Percentiles rank a stretch among this genome's conserved stretches.
phyloP scores from a whole-genome alignment of 2,888 invertebrate species.

The Alcis repandata region DNA sequence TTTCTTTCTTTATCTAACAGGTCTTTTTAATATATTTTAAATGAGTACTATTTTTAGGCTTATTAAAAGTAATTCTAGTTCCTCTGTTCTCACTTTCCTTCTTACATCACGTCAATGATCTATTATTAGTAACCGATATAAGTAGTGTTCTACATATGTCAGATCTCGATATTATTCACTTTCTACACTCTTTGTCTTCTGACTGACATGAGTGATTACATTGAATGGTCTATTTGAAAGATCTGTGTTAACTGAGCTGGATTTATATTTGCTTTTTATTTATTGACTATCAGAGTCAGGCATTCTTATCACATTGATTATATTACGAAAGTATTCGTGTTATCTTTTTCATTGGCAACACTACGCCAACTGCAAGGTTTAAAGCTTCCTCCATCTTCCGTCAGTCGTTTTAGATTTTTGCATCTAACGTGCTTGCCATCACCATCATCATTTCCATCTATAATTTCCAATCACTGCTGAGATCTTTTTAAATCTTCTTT shows the following conservation, averaged over 20 bases:
- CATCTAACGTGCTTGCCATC: too few species aligned
- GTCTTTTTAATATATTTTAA: not conserved
- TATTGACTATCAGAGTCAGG: not conserved
- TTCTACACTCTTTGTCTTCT: constrained; percentile 22
- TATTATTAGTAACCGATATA: constrained; percentile 10
- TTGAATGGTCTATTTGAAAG: not conserved
- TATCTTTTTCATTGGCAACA: too few species aligned
- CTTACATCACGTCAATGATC: constrained; percentile 20
- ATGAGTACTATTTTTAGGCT: not conserved
- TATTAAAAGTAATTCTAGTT: not conserved
- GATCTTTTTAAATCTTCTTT: too few species aligned
- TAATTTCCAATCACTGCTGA: too few species aligned
- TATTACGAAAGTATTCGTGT: too few species aligned
- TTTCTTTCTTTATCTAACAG: not conserved
- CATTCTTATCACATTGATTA: too few species aligned
- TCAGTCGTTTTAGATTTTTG: too few species aligned
- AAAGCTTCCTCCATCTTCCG: too few species aligned
- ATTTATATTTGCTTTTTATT: not conserved
- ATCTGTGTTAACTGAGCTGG: not conserved
- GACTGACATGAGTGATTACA: constrained; percentile 10
- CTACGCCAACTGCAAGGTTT: too few species aligned
- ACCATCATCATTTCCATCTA: too few species aligned
- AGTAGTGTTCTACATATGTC: constrained; percentile 9
- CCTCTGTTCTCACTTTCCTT: constrained; percentile 16
- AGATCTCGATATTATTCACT: constrained; percentile 20